These are phyloP conservation scores for Globicephala melas DNA, from an alignment of 2,113 vertebrate species.

Conservation along the genomic window DNA sequence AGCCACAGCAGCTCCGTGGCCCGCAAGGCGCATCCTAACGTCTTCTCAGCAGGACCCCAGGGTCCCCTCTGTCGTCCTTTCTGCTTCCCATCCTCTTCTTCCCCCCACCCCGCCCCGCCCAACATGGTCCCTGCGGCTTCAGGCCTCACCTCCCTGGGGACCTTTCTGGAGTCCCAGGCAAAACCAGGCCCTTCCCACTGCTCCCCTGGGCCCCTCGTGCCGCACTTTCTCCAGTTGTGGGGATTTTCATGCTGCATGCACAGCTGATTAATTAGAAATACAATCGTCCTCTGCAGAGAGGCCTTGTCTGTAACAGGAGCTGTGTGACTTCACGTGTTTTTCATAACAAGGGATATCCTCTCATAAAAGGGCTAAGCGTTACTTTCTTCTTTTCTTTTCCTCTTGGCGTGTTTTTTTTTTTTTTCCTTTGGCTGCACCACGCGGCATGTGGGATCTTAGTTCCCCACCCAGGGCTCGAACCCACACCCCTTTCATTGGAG, in stretches of 20 bases:
- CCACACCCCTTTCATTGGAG: too few species aligned
- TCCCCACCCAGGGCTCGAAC: too few species aligned
- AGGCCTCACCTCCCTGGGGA: neutral
- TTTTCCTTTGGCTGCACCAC: too few species aligned
- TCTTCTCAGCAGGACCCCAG: neutral
- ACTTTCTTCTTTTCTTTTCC: too few species aligned
- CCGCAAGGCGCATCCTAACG: neutral
- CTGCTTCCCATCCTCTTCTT: neutral
- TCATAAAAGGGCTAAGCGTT: neutral
- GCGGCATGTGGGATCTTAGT: too few species aligned
- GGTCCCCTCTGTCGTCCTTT: neutral
- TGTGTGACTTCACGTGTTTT: neutral
- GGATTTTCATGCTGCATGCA: neutral
- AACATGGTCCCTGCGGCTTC: neutral
- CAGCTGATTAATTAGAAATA: neutral
- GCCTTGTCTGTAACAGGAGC: neutral
- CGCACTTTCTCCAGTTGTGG: neutral
- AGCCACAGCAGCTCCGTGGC: accelerated
- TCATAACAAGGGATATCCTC: neutral
- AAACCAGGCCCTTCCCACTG: neutral
- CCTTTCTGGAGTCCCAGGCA: neutral
- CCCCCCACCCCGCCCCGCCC: neutral
- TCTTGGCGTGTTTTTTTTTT: too few species aligned
- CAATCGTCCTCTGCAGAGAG: neutral
- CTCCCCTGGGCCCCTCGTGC: too few species aligned